phyloP scores from a whole-genome alignment of 2,113 vertebrate species.

The Oreotrochilus melanogaster region DNA sequence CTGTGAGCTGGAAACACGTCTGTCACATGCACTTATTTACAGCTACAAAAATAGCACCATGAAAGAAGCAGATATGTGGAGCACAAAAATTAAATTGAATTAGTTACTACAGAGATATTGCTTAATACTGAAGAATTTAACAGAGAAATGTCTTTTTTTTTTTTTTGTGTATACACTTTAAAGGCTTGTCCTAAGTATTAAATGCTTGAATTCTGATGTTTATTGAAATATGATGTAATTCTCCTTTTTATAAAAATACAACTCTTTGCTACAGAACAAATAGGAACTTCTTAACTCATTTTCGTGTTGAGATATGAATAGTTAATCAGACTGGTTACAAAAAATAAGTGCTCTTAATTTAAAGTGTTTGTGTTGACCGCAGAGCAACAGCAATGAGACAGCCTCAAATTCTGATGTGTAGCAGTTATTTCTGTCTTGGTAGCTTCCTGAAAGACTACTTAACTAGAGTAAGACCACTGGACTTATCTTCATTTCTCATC shows the following conservation, averaged over 20 bases:
- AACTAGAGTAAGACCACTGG: neutral
- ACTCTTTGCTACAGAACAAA: neutral
- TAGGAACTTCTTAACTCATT: neutral
- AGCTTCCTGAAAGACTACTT: slow-evolving; percentile 28
- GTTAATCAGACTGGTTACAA: neutral
- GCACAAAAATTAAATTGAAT: neutral
- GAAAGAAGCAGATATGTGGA: slow-evolving; percentile 59
- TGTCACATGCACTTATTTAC: slow-evolving; percentile 62
- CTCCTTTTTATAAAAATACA: neutral
- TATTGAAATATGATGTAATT: neutral
- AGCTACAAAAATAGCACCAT: slow-evolving; percentile 56
- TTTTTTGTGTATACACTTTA: neutral
- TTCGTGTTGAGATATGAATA: neutral
- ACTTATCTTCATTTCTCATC: neutral
- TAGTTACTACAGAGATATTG: slow-evolving; percentile 13
- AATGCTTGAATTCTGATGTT: neutral
- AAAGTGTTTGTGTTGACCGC: neutral
- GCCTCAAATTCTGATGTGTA: neutral
- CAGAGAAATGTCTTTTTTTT: neutral
- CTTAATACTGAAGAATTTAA: neutral
- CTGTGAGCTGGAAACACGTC: slow-evolving; percentile 38
- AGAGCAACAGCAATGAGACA: neutral
- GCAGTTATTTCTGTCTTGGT: slow-evolving; percentile 8
- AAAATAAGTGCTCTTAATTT: neutral
- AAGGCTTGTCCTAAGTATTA: neutral